Evolutionary conservation across 1,140 invertebrate genomes (phyloP), one percentile per base, ranked within the genome.

Genomic region (Odontomachus brunneus): DNA sequence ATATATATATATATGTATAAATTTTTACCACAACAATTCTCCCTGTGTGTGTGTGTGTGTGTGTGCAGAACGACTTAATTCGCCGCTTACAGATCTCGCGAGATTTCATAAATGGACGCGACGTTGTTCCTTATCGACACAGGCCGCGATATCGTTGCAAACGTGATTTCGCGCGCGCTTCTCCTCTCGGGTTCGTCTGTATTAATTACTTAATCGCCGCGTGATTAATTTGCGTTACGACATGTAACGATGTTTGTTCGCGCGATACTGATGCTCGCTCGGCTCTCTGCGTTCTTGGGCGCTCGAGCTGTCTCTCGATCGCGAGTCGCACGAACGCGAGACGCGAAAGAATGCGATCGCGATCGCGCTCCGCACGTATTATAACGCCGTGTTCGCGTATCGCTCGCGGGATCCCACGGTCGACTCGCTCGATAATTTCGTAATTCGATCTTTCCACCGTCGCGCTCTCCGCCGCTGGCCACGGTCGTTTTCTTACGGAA

Each of bases 361-460:
- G 48, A 49, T 66, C 19, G 26, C 26, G 59, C 3, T n/a, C n/a
- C n/a, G 19, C 19, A 22, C 48, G n/a, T 66, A 22, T 48, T 66
- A 66, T 66, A 66, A 19, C 29, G 5, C 29, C 29, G 29, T 12
- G 19, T 22, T 66, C 38, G 19, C n/a, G n/a, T 49, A 48, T 66
- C 19, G 26, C 15, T 24, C 3, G 12, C 38, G 38, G 22, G 38
- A 66, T 66, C 38, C 19, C 19, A 66, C 38, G 63, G 19, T 62
- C 59, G 59, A 62, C 26, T 48, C 38, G 19, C 19, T 48, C 48
- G 38, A 66, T 66, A 66, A 48, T 48, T 66, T 48, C 38, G 38
- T 49, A 66, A 66, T 66, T 66, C 19, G 38, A 66, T 66, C 38
- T 66, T 66, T 66, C 63, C 63, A 33, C 7, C 26, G 26, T 62